Conservation (phyloP, 2,888 invertebrate genomes). For the Meteorus colon region DNA sequence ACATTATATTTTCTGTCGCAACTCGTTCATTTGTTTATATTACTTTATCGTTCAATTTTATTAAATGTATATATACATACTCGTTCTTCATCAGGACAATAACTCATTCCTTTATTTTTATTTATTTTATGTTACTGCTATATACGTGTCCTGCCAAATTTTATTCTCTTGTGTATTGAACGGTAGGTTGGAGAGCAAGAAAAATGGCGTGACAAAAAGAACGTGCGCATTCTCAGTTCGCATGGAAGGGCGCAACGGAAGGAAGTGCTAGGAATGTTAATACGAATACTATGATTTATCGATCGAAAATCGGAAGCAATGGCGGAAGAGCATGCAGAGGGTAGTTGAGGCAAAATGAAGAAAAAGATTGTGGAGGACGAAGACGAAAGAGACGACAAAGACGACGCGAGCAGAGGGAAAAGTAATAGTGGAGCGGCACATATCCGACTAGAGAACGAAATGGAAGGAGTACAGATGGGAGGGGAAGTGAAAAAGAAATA, state of each 20-base stretch:
- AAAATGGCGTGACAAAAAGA: conserved; percentile 27
- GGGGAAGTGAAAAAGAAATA: conserved; percentile 31
- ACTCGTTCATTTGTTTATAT: conserved; percentile 40
- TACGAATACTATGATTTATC: conserved; percentile 71
- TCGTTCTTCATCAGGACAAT: neutral
- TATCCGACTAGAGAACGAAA: conserved; percentile 34
- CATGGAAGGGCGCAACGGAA: conserved; percentile 53
- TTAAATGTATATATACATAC: neutral
- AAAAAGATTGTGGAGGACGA: conserved; percentile 57
- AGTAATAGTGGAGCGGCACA: conserved; percentile 32
- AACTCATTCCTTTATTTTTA: neutral
- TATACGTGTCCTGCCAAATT: conserved; percentile 3
- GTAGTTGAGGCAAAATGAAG: conserved; percentile 58
- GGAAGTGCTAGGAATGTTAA: conserved; percentile 71
- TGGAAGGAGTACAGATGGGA: conserved; percentile 39
- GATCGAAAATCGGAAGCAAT: conserved; percentile 60
- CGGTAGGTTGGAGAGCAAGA: neutral
- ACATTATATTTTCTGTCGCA: conserved; percentile 49
- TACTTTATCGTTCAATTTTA: conserved; percentile 30
- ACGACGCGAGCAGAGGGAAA: conserved; percentile 51
- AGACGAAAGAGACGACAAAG: conserved; percentile 37
- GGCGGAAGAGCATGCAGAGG: conserved; percentile 29
- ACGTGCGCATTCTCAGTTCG: conserved; percentile 50
- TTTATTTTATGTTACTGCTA: neutral
- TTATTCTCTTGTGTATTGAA: conserved; percentile 21